phyloP scores from a whole-genome alignment of 2,113 vertebrate species.

The Tupaia chinensis region DNA sequence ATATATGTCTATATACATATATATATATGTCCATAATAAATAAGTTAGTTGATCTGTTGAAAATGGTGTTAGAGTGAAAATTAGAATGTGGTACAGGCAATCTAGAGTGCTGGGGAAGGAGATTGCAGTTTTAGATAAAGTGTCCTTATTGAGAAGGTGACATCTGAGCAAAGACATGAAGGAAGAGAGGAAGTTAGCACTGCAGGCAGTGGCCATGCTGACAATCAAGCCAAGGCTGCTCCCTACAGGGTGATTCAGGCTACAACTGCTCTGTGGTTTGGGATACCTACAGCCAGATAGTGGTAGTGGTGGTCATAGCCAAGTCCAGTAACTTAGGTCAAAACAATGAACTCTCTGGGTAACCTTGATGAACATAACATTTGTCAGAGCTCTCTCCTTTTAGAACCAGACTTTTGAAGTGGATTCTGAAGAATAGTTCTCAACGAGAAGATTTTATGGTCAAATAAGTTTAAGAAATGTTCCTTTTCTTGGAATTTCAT shows the following conservation, averaged over 20 bases:
- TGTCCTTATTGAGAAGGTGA: background rate
- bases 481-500: background rate
- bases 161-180: background rate
- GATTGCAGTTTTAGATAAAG: background rate
- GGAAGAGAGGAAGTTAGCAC: background rate
- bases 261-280: background rate
- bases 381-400: background rate
- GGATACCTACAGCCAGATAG: background rate
- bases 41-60: background rate
- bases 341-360: background rate
- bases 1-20: too few relatives aligned
- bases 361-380: background rate
- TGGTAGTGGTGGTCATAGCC: background rate
- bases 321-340: background rate
- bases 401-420: background rate
- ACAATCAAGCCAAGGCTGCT: background rate
- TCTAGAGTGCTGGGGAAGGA: background rate
- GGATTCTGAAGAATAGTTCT: background rate
- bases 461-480: background rate
- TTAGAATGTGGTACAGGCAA: background rate
- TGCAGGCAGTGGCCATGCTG: background rate
- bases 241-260: too few relatives aligned
- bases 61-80: background rate
- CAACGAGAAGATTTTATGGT: background rate
- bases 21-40: background rate